A percentile compares a stretch with the other conserved stretches of the same genome.
These are phyloP conservation scores for Mystacides longicornis DNA, from an alignment of 2,888 invertebrate species.

Conservation along the genomic window DNA sequence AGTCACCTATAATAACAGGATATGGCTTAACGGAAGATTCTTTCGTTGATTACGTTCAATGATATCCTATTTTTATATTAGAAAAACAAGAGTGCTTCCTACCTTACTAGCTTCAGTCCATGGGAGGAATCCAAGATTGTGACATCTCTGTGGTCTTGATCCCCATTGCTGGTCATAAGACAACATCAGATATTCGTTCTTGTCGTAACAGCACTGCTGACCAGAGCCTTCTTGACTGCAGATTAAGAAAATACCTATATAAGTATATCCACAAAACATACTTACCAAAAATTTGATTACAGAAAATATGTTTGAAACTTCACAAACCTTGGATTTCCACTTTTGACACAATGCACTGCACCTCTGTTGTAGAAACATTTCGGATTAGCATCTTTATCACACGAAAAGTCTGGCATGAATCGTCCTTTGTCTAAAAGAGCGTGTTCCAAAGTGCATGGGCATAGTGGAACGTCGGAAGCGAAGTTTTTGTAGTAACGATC, in stretches of 20 bases:
- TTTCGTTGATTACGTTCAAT: too few relatives aligned
- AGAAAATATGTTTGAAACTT: too few relatives aligned
- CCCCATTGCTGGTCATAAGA: constrained; percentile 96
- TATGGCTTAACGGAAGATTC: too few relatives aligned
- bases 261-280: too few relatives aligned
- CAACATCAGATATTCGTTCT: constrained; percentile 83
- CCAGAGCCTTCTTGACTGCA: constrained; percentile 80
- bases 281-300: too few relatives aligned
- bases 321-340: constrained; percentile 79
- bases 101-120: constrained; percentile 94
- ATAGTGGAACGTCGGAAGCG: constrained; percentile 73
- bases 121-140: constrained; percentile 86
- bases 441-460: constrained; percentile 89
- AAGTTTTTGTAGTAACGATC: constrained; percentile 80
- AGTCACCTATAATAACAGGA: too few relatives aligned
- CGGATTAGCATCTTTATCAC: constrained; percentile 86
- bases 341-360: constrained; percentile 87
- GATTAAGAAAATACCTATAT: too few relatives aligned
- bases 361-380: constrained; percentile 83
- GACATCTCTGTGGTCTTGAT: constrained; percentile 75
- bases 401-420: constrained; percentile 82
- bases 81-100: too few relatives aligned
- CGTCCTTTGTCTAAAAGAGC: constrained; percentile 88
- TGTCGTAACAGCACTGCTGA: constrained; percentile 97
- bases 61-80: too few relatives aligned